Percentiles rank a stretch among this genome's conserved stretches.
Evolutionary conservation across 2,888 invertebrate species (phyloP).

Genomic region (Drosophila cognata): DNA sequence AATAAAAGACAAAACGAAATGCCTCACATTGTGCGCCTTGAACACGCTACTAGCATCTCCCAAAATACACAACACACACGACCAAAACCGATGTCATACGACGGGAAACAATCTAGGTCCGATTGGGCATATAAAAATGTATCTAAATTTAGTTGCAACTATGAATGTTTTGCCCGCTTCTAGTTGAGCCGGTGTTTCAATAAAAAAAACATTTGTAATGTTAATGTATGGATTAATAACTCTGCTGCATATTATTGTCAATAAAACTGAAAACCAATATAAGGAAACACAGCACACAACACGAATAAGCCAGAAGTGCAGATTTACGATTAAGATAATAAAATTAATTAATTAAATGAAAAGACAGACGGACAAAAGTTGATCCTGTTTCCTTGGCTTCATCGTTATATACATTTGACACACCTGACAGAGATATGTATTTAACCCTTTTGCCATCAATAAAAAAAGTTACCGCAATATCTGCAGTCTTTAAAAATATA

Average conservation of each 20-base stretch:
- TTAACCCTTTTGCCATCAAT: not conserved
- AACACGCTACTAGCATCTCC: constrained; percentile 30
- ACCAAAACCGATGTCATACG: constrained; percentile 34
- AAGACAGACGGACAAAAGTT: not conserved
- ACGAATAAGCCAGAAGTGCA: not conserved
- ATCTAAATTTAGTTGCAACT: constrained; percentile 27
- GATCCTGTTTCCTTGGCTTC: not conserved
- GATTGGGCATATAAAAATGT: constrained; percentile 30
- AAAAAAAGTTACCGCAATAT: not conserved
- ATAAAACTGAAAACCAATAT: constrained; percentile 56
- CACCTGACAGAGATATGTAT: not conserved
- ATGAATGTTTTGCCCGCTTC: constrained; percentile 26
- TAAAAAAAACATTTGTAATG: constrained; percentile 37
- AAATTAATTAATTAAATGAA: not conserved
- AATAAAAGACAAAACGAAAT: constrained; percentile 60
- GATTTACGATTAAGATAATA: not conserved
- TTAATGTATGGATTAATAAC: constrained; percentile 53
- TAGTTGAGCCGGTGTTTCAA: constrained; percentile 38
- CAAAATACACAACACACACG: constrained; percentile 6
- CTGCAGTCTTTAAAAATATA: constrained; percentile 27
- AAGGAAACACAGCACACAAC: not conserved
- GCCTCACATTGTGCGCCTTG: constrained; percentile 57
- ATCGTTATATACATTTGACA: not conserved
- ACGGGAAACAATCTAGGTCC: constrained; percentile 12
- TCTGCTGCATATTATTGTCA: constrained; percentile 61